Evolutionary conservation across 2,113 vertebrate genomes (phyloP).

Genomic region (Capreolus pygargus): DNA sequence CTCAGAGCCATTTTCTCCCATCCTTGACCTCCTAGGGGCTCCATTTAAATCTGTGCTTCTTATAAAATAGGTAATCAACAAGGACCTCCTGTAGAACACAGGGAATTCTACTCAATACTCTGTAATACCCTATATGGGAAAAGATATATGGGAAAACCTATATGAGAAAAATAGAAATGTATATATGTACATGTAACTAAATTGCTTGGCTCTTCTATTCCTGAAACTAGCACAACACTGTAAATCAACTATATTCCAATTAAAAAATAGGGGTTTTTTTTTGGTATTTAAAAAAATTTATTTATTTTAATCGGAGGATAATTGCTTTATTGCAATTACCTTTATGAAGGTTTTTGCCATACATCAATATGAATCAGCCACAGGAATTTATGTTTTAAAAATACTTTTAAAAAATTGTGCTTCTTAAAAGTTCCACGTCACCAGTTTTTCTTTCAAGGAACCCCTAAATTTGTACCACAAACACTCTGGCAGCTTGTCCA

Average conservation of each 20-base stretch:
- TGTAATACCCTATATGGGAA: not conserved
- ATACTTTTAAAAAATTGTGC: not conserved
- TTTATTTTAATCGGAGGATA: too few relatives aligned
- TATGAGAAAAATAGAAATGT: not conserved
- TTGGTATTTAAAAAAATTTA: too few relatives aligned
- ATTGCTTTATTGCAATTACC: too few relatives aligned
- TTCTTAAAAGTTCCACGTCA: not conserved
- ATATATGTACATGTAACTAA: not conserved
- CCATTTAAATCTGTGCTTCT: not conserved
- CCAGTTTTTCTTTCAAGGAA: not conserved
- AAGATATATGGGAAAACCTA: too few relatives aligned
- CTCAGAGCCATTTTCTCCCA: not conserved
- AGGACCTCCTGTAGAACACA: not conserved
- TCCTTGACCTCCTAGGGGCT: fast-evolving
- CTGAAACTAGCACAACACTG: not conserved
- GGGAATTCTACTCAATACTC: not conserved
- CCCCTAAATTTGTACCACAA: not conserved
- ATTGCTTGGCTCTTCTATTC: not conserved
- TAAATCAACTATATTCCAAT: not conserved
- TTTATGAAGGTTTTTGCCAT: too few relatives aligned
- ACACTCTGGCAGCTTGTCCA: not conserved
- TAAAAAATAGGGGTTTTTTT: not conserved
- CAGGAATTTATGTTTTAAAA: not conserved
- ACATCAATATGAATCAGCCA: too few relatives aligned
- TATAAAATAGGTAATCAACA: not conserved